A percentile compares a stretch with the other conserved stretches of the same genome.
Conservation (phyloP, 2,113 vertebrate genomes). For the Australoheros scitulus region DNA sequence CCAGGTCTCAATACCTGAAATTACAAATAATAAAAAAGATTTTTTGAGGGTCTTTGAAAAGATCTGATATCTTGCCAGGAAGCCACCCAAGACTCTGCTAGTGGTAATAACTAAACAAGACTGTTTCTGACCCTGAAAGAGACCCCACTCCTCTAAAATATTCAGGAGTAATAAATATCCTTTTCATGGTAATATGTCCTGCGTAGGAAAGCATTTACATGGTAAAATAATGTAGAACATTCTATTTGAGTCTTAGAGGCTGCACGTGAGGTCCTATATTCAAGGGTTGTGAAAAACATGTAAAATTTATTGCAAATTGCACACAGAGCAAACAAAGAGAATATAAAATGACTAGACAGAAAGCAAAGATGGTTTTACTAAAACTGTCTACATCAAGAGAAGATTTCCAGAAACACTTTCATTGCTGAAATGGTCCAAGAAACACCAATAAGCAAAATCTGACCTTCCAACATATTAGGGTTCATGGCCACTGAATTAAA, state of each 20-base stretch:
- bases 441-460: constrained; percentile 30
- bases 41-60: neutral
- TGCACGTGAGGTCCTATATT: neutral
- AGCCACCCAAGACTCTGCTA: constrained; percentile 1
- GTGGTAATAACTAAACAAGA: neutral
- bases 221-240: constrained; percentile 10
- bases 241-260: constrained; percentile 2
- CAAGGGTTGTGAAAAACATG: constrained; percentile 3
- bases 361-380: neutral
- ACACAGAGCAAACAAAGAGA: neutral
- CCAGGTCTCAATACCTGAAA: constrained; percentile 5
- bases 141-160: constrained; percentile 35
- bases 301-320: constrained; percentile 14
- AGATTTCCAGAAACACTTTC: constrained; percentile 1
- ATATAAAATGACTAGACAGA: neutral
- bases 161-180: constrained; percentile 52
- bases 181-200: constrained; percentile 22
- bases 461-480: constrained; percentile 31
- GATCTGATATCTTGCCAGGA: neutral
- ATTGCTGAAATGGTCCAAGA: constrained; percentile 35
- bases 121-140: neutral
- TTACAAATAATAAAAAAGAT: neutral
- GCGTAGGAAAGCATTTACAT: constrained; percentile 41
- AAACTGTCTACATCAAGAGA: neutral
- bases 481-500: constrained; percentile 17